phyloP scores from a whole-genome alignment of 2,113 vertebrate genomes.

The Sinocyclocheilus anshuiensis region DNA sequence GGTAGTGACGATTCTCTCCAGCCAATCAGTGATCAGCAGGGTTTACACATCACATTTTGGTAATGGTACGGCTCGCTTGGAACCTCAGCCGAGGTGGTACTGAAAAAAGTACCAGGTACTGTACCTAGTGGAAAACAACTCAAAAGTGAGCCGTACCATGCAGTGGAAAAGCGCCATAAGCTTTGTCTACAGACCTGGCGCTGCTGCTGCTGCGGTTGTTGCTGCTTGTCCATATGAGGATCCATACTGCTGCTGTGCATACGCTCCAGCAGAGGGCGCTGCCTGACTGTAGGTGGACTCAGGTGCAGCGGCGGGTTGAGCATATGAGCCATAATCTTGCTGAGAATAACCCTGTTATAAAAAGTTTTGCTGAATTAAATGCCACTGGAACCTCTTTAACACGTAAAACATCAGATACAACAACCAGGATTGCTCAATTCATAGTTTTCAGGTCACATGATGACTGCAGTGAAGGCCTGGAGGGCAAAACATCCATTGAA shows the following conservation, averaged over 20 bases:
- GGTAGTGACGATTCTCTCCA: too few relatives aligned
- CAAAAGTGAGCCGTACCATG: too few relatives aligned
- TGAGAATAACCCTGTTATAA: conserved; percentile 81
- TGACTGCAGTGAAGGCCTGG: too few relatives aligned
- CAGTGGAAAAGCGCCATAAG: neutral
- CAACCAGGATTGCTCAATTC: neutral
- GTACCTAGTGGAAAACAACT: too few relatives aligned
- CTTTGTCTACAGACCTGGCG: neutral
- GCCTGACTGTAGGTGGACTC: conserved; percentile 59
- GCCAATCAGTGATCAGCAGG: too few relatives aligned
- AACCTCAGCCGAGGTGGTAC: too few relatives aligned
- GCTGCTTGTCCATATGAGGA: conserved; percentile 59
- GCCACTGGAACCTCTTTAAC: neutral
- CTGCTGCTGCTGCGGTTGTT: neutral
- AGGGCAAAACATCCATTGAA: too few relatives aligned
- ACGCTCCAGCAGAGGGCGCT: conserved; percentile 47
- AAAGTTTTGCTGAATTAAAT: neutral
- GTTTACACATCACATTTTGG: too few relatives aligned
- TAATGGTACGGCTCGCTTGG: too few relatives aligned
- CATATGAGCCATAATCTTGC: conserved; percentile 60
- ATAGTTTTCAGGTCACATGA: too few relatives aligned
- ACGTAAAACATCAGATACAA: neutral
- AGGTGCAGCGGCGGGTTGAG: conserved; percentile 65
- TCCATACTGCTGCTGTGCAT: conserved; percentile 59
- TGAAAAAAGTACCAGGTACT: too few relatives aligned